These are phyloP conservation scores for Charadrius vociferus DNA, from an alignment of 2,113 vertebrate species.

Conservation along the genomic window DNA sequence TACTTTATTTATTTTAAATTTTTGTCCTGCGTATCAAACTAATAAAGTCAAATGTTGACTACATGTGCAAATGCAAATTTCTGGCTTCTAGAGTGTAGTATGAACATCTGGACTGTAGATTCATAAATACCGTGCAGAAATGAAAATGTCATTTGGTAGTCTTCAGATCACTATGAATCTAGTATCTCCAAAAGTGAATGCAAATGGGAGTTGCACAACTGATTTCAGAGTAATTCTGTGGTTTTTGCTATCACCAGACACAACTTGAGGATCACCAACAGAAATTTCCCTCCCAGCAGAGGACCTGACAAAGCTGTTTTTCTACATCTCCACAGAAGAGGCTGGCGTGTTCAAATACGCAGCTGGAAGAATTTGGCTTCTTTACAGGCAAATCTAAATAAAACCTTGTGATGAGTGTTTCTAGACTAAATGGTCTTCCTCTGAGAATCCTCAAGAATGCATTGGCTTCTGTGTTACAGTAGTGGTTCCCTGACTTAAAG, in stretches of 20 bases:
- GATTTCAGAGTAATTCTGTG: neutral
- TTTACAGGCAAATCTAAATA: neutral
- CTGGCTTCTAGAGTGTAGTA: neutral
- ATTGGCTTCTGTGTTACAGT: neutral
- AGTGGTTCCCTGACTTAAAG: neutral
- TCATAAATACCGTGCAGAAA: neutral
- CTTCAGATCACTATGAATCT: neutral
- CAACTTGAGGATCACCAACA: neutral
- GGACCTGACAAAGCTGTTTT: neutral
- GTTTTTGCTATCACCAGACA: neutral
- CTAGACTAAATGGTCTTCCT: conserved; percentile 21
- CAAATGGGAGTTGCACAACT: neutral
- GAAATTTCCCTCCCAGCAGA: neutral
- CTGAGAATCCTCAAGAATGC: neutral
- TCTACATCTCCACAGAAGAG: neutral
- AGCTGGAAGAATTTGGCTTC: neutral
- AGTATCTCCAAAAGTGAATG: neutral
- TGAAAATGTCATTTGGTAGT: neutral
- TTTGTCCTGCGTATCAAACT: neutral
- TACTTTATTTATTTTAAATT: neutral
- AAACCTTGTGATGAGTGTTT: neutral
- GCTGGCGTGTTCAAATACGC: neutral
- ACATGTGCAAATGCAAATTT: neutral
- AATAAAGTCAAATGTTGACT: neutral
- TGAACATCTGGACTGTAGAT: neutral